Base-by-base conservation (phyloP, 1,140 invertebrate genomes). In the Stegodyphus dumicola region DNA sequence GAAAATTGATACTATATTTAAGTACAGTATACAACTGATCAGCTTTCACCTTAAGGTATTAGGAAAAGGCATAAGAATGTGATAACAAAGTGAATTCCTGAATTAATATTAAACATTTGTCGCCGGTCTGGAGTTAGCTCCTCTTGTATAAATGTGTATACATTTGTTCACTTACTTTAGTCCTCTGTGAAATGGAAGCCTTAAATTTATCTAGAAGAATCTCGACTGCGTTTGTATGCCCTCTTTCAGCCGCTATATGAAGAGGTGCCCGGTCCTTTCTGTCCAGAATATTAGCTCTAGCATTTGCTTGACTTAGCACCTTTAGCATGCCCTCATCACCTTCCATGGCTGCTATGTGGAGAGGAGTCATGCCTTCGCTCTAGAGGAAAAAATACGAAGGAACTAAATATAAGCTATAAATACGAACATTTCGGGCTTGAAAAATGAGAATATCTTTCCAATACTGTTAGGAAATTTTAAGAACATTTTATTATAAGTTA, bases 151-250 rank as follows among this genome's bases (percentile, higher is more conserved):
- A 13, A n/a, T 13, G 1, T 64, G 60, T 64, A 13, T 64, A 2
- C 10, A 64, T 64, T 64, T 13, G n/a, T 33, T 33, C 33, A 60
- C 56, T 65, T 70, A 89, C 89, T 91, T 97, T 98, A 3, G 96
- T 98, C 87, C 97, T 92, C 90, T 97, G 96, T 90, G 96, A 95
- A 87, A 98, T 96, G 67, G 96, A 97, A 3, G 97, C 97, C 91
- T 96, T 97, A 91, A 99, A 99, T 91, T 99, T 99, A 90, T 99
- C 98, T 0, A 97, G 97, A 33, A 99, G 91, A 6, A 99, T 92
- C 90, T 99, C 98, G 11, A 99, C 99, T 85, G 99, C 95, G 52
- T 94, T 93, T 2, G 97, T 98, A 89, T 99, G 96, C 0, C 98
- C 98, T 89, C 96, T 95, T 91, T 99, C 98, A 0, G 98, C 98